Base-by-base conservation (phyloP, 2,113 vertebrate species). In the Malaclemys terrapin region DNA sequence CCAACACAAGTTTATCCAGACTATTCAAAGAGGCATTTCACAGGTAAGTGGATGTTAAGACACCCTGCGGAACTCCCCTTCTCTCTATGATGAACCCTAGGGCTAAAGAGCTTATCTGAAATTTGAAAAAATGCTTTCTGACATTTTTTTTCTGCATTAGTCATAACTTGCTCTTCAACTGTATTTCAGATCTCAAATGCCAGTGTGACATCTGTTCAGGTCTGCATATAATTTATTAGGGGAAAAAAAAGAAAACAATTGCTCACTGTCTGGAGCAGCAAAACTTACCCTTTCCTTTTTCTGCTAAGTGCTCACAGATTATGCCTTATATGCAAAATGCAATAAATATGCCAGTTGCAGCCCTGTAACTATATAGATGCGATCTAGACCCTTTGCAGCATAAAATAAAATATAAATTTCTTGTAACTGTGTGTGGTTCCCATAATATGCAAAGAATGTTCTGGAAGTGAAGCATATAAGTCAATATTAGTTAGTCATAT, bases 21-120 rank as follows among this genome's bases (percentile, higher is more conserved):
- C 97, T 96, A 5, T 94, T 82, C 85, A 96, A 94, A 97, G 96
- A 94, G 94, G 86, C 96, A 81, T 96, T 97, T 96, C 94, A 96
- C 94, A 97, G 85, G 94, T 90, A 82, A 97, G 97, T 96, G 96
- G 95, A 45, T 93, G 97, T 94, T 97, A 87, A 97, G 96, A 87
- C 94, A 97, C 93, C 86, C 81, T 89, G 81, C 94, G 82, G 84
- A 96, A 94, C 96, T 97, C 97, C 80, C 0, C 5, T 86, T 95
- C 85, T 92, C 84, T 80, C 82, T 2, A 85, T 91, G 94, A 96
- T 97, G 82, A 97, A 97, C 98, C 98, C 98, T 93, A 97, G 96
- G 98, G 98, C 98, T 98, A 98, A 98, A 97, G 95, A 97, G 98
- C 98, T 98, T 98, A 98, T 98, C 98, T 98, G 98, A 98, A 98